Evolutionary conservation across 2,797 vertebrate genomes (phyloP), one percentile per base, ranked within the genome.

Genomic region (Erethizon dorsatum): DNA sequence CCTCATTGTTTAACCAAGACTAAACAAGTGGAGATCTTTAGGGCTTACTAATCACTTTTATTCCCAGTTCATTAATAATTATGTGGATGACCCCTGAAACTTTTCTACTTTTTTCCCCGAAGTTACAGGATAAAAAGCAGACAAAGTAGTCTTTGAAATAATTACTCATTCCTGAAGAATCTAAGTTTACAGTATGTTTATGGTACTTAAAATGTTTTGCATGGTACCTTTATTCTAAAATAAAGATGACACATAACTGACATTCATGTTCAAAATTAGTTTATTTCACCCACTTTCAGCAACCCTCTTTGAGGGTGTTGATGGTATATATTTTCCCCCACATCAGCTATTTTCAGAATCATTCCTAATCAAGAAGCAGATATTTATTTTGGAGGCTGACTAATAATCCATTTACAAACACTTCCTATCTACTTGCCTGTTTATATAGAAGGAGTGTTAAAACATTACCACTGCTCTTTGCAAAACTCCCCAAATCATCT

Each of bases 1-100:
- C 92, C 71, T 89, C 80, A 89, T 50, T 96, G 90, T 94, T 96
- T 83, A 84, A 83, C 45, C 20, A 96, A 96, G 87, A 97, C 91
- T 97, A 97, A 97, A 97, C 95, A 98, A 95, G 75, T 52, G 71
- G 86, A 41, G 17, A 33, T 89, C 67, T 57, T 90, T 91, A 54
- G 54, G 90, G 22, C 17, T 57, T 94, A 80, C n/a, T 93, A 90
- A 84, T 63, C 83, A 61, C 54, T 93, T 93, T 65, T 93, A 77
- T 88, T 92, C 50, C 92, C 37, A 86, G 87, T 7, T 83, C 63
- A 78, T 97, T 96, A 94, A 90, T 90, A 95, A 91, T 85, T 78
- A 71, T 79, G 4, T 41, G 20, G 24, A 37, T 96, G 69, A 84
- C 13, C 54, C 28, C 41, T 54, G 78, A 67, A 92, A 61, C 28